phyloP scores from a whole-genome alignment of 2,888 invertebrate genomes.

The Himalopsyche tibetana region DNA sequence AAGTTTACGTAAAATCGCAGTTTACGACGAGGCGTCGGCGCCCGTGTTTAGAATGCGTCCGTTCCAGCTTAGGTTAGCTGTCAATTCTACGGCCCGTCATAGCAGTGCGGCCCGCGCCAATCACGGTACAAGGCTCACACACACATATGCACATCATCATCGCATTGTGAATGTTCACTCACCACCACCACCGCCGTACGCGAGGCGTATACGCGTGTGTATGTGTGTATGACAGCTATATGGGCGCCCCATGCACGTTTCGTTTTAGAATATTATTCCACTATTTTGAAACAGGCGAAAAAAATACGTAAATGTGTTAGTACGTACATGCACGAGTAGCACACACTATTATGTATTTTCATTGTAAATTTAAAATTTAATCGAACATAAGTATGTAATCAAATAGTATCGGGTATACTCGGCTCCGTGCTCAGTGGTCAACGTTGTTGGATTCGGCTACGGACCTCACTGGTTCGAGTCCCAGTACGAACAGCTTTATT shows the following conservation, averaged over 20 bases:
- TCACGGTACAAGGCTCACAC: slow-evolving; percentile 77
- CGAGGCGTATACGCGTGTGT: slow-evolving; percentile 52
- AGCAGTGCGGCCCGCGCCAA: slow-evolving; percentile 73
- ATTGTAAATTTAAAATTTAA: background rate
- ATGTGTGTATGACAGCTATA: slow-evolving; percentile 45
- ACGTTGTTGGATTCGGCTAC: no score
- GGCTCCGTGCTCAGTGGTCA: no score
- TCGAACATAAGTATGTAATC: background rate
- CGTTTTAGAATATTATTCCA: slow-evolving; percentile 27
- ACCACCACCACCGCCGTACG: slow-evolving; percentile 66
- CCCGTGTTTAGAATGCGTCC: slow-evolving; percentile 58
- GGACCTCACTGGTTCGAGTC: no score
- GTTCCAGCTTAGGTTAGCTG: slow-evolving; percentile 78
- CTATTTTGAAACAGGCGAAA: slow-evolving; percentile 31
- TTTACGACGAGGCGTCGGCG: slow-evolving; percentile 34
- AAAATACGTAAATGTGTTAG: background rate
- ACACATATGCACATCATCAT: slow-evolving; percentile 69
- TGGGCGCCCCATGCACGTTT: slow-evolving; percentile 40
- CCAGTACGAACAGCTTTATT: no score
- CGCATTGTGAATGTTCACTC: slow-evolving; percentile 72
- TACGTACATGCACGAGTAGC: background rate
- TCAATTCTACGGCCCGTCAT: slow-evolving; percentile 80
- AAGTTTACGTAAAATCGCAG: slow-evolving; percentile 40
- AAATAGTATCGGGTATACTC: background rate
- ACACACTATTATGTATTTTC: background rate